Percentiles rank a stretch among this genome's conserved stretches.
Evolutionary conservation across 2,797 vertebrate genomes (phyloP).

Genomic region (Mus spretus): DNA sequence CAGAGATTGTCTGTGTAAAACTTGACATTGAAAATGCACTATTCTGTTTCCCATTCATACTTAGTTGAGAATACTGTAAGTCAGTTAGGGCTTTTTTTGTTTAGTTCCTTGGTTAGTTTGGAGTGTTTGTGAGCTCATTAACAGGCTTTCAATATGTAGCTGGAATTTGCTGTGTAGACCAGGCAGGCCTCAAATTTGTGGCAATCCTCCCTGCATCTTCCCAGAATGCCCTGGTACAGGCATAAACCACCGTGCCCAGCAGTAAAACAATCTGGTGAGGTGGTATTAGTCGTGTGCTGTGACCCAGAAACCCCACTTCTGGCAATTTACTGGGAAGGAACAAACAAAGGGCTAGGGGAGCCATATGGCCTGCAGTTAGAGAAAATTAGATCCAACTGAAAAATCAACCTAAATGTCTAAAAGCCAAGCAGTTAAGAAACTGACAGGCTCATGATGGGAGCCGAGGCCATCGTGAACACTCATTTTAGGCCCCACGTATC

Average conservation of each 20-base stretch:
- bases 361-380: constrained; percentile 1
- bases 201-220: background rate
- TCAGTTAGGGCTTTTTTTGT: background rate
- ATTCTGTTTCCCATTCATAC: constrained; percentile 11
- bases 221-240: background rate
- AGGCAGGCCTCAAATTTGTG: background rate
- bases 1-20: background rate
- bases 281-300: constrained; percentile 27
- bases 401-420: constrained; percentile 24
- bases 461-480: background rate
- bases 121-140: background rate
- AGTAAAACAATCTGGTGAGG: background rate
- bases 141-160: background rate
- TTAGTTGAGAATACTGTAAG: background rate
- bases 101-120: background rate
- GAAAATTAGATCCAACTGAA: constrained; percentile 66
- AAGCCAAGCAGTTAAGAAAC: constrained; percentile 52
- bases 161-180: background rate
- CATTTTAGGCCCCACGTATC: background rate
- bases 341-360: background rate
- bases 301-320: constrained; percentile 70
- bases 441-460: background rate
- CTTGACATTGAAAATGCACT: background rate
- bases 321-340: constrained; percentile 56
- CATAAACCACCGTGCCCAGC: background rate